Evolutionary conservation across 2,888 invertebrate species (phyloP).

Genomic region (Acronicta aceris): DNA sequence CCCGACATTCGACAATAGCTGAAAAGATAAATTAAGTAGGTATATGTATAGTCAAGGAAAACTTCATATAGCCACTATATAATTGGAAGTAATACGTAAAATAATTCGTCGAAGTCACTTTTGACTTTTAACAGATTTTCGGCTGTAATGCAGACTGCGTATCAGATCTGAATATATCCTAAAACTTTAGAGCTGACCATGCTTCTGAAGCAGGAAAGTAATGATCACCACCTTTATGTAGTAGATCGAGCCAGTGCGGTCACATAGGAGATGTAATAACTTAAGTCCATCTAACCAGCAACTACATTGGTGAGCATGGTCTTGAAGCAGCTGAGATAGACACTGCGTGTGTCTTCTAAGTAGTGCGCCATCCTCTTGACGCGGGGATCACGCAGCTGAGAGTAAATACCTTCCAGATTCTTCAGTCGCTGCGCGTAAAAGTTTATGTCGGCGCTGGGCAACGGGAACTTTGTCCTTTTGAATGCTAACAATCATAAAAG

Average conservation of each 20-base stretch:
- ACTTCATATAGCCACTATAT: too few species aligned
- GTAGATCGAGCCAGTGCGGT: too few species aligned
- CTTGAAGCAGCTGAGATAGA: constrained; percentile 94
- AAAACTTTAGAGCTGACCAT: not conserved
- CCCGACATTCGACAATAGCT: constrained; percentile 95
- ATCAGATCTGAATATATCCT: too few species aligned
- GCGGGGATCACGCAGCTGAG: constrained; percentile 94
- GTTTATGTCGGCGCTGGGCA: constrained; percentile 92
- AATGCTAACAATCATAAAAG: constrained; percentile 80
- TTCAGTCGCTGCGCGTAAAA: constrained; percentile 94
- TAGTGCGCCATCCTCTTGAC: constrained; percentile 95
- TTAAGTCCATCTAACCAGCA: constrained; percentile 86
- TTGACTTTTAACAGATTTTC: too few species aligned
- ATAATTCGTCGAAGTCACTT: too few species aligned
- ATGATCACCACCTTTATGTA: too few species aligned
- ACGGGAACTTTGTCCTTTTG: constrained; percentile 91
- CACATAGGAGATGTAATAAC: not conserved
- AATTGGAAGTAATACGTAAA: too few species aligned
- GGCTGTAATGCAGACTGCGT: too few species aligned
- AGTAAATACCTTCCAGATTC: constrained; percentile 96
- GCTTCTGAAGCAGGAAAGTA: too few species aligned
- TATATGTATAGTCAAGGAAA: not conserved
- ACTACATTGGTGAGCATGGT: constrained; percentile 94
- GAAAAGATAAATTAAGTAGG: constrained; percentile 56
- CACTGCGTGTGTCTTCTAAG: constrained; percentile 93